phyloP scores from a whole-genome alignment of 2,113 vertebrate genomes.

The Lamprotornis superbus region DNA sequence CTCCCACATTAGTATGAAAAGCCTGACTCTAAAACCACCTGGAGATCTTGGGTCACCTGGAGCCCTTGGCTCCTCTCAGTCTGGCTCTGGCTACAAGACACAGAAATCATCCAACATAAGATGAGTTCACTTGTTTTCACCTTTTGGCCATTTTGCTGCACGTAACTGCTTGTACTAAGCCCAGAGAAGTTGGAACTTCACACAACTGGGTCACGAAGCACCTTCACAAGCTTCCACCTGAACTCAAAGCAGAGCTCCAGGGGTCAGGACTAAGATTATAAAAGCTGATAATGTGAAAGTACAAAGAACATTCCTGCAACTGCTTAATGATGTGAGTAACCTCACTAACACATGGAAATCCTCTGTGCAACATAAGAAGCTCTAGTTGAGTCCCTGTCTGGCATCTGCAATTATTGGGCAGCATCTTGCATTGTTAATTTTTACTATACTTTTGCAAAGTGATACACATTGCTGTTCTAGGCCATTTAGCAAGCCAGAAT shows the following conservation, averaged over 20 bases:
- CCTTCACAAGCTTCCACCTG: not conserved
- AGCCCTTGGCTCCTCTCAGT: not conserved
- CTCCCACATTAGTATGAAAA: not conserved
- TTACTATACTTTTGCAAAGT: not conserved
- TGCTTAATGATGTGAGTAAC: slow-evolving; percentile 23
- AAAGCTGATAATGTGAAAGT: not conserved
- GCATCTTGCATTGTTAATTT: not conserved
- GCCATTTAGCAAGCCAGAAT: slow-evolving; percentile 4
- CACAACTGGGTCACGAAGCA: not conserved
- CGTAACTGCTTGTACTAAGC: not conserved
- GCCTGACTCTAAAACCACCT: not conserved
- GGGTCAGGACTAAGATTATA: not conserved
- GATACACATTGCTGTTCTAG: not conserved
- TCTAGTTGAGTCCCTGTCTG: not conserved
- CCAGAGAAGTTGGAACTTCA: not conserved
- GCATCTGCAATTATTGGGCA: not conserved
- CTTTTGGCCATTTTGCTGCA: not conserved
- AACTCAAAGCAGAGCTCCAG: slow-evolving; percentile 3
- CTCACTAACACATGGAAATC: not conserved
- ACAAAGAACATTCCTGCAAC: not conserved
- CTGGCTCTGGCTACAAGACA: not conserved
- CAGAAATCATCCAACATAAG: not conserved
- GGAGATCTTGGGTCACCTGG: not conserved
- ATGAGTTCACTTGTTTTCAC: not conserved
- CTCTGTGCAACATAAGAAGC: not conserved